A percentile compares a stretch with the other conserved stretches of the same genome.
Evolutionary conservation across 2,888 invertebrate genomes (phyloP).

Genomic region (Dimorphilus gyrociliatus): DNA sequence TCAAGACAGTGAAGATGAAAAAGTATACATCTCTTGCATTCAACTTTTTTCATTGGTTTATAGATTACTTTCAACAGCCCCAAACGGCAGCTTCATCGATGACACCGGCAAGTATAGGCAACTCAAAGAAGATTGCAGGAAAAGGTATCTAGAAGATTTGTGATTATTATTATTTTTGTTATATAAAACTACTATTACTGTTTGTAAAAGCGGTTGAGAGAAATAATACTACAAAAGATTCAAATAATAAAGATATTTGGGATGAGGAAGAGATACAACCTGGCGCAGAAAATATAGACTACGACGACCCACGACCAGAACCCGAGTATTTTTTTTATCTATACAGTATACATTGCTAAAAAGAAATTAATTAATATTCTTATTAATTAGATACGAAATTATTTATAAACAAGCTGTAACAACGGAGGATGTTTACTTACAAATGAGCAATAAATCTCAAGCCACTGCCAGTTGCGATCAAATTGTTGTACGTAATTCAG

Average conservation of each 20-base stretch:
- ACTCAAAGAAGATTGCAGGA: no score
- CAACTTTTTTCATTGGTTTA: no score
- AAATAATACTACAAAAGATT: slow-evolving; percentile 4
- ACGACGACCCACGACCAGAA: slow-evolving; percentile 30
- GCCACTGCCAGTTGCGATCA: slow-evolving; percentile 69
- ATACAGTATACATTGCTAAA: neutral
- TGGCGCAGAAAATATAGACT: slow-evolving; percentile 30
- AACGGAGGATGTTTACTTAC: slow-evolving; percentile 65
- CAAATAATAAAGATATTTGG: slow-evolving; percentile 32
- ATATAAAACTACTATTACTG: no score
- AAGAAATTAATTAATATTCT: no score
- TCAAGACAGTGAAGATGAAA: neutral
- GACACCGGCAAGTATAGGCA: no score
- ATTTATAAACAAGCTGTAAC: slow-evolving; percentile 67
- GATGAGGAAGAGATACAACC: slow-evolving; percentile 26
- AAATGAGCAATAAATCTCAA: slow-evolving; percentile 65
- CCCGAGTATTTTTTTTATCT: slow-evolving; percentile 21
- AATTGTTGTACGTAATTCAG: slow-evolving; percentile 46
- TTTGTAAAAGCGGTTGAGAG: no score
- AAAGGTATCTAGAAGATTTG: no score
- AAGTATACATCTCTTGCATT: no score
- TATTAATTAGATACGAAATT: slow-evolving; percentile 54
- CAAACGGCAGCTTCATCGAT: no score
- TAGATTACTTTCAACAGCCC: no score
- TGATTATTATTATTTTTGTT: no score